Base-by-base conservation (phyloP, 1,140 invertebrate species). In the Stegodyphus mimosarum region DNA sequence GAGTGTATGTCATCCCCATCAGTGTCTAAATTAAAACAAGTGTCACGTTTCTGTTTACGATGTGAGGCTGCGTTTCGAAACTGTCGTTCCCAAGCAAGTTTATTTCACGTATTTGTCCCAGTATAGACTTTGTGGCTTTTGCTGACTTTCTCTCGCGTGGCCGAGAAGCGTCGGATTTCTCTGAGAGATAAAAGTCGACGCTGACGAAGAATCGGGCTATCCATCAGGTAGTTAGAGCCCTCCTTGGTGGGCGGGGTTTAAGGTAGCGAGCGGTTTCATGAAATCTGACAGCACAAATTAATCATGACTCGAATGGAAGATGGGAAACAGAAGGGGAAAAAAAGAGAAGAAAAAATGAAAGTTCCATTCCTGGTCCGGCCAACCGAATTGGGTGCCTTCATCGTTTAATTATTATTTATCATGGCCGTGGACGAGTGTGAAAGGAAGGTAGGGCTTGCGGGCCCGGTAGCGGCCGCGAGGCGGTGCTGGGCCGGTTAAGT, bases 371-470 rank as follows among this genome's bases (percentile, higher is more conserved):
- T 33, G 33, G 33, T 33, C 55, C 71, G 78, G 50, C 78, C 78
- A 81, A 81, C 66, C 67, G 33, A 18, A 64, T 63, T 83, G 33
- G 63, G 71, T 50, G 51, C 73, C 60, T 69, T 48, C 33, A 33
- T 33, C 33, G 33, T 83, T 84, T 84, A 76, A 74, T 75, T 74
- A 84, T 84, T 84, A 84, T 84, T 84, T 76, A 84, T 84, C 73
- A 69, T 75, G 67, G 33, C 48, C 60, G 11, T 33, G 33, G 33
- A 33, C 33, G 52, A 33, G 81, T 70, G 81, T 10, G 72, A 84
- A 75, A 51, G 63, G 73, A 50, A 84, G 81, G 81, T 74, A 60
- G 80, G 70, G 49, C 78, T 69, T 80, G 67, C 71, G 60, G 71
- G 18, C 73, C 55, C 63, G 60, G 81, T 74, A 70, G 81, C 73